Percentiles rank a stretch among this genome's conserved stretches.
Conservation (phyloP, 2,888 invertebrate genomes). For the Mesodorylaimus sp. region DNA sequence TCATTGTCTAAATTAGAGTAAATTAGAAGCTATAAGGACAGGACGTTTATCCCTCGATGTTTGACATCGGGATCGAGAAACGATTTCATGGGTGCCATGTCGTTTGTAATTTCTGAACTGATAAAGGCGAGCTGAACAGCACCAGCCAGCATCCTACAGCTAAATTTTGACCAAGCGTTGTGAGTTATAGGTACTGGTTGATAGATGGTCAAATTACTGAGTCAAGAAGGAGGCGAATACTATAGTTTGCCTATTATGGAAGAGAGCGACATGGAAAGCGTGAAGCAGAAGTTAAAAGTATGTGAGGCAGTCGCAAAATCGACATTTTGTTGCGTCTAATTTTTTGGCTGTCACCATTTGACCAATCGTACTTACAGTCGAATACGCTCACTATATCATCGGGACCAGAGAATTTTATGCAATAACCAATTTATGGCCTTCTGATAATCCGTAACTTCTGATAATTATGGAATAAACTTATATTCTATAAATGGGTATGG, state of each 20-base stretch:
- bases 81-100: slow-evolving; percentile 98
- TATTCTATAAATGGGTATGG: no score
- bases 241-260: slow-evolving; percentile 66
- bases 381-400: no score
- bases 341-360: no score
- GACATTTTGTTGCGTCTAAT: no score
- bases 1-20: no score
- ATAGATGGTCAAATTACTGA: slow-evolving; percentile 93
- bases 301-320: no score
- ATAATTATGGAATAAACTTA: no score
- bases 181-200: slow-evolving; percentile 57
- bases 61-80: slow-evolving; percentile 99
- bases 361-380: no score
- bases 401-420: no score
- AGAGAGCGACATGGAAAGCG: slow-evolving; percentile 22
- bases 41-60: slow-evolving; percentile 80
- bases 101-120: slow-evolving; percentile 82
- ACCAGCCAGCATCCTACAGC: background rate
- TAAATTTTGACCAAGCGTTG: no score
- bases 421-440: no score
- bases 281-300: slow-evolving; percentile 24
- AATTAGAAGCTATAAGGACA: slow-evolving; percentile 85
- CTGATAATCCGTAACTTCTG: no score
- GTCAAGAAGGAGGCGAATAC: slow-evolving; percentile 94
- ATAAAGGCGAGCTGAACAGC: slow-evolving; percentile 31